These are phyloP conservation scores for Echinarachnius parma DNA, from an alignment of 53 echinoderm and acorn worm species.

Conservation along the genomic window DNA sequence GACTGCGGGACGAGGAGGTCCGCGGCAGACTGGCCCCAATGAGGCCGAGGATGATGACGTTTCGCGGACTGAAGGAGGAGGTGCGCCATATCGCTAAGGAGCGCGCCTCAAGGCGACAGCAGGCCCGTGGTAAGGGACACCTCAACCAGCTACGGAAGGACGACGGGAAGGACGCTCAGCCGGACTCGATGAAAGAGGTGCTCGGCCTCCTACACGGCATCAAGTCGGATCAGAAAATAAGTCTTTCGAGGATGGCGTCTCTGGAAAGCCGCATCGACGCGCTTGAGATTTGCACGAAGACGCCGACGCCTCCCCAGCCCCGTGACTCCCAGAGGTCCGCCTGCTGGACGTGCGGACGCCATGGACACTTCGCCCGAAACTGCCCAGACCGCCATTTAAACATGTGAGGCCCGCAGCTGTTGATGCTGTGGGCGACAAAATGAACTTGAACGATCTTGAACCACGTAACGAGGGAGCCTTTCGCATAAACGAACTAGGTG, in stretches of 20 bases:
- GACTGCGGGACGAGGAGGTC: no score
- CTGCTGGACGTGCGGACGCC: background rate
- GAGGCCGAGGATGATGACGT: no score
- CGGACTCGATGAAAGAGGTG: background rate
- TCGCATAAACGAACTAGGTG: no score
- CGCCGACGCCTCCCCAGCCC: no score
- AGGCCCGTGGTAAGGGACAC: no score
- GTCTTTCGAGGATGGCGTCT: background rate
- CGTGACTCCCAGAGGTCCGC: background rate
- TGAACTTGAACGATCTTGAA: background rate
- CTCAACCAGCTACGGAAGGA: background rate
- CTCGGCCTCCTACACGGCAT: background rate
- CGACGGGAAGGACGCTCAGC: background rate
- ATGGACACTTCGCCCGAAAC: background rate
- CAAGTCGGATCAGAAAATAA: background rate
- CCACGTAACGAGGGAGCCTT: background rate
- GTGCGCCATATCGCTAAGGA: no score
- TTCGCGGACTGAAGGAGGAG: no score
- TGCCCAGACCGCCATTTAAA: background rate
- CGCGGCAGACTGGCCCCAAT: no score
- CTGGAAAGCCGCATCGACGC: background rate
- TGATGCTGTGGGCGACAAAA: background rate
- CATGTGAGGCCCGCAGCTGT: background rate
- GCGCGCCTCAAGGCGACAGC: background rate
- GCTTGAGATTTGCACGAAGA: background rate